These are phyloP conservation scores for Delichon dasypus DNA, from an alignment of 2,797 vertebrate species.

Conservation along the genomic window DNA sequence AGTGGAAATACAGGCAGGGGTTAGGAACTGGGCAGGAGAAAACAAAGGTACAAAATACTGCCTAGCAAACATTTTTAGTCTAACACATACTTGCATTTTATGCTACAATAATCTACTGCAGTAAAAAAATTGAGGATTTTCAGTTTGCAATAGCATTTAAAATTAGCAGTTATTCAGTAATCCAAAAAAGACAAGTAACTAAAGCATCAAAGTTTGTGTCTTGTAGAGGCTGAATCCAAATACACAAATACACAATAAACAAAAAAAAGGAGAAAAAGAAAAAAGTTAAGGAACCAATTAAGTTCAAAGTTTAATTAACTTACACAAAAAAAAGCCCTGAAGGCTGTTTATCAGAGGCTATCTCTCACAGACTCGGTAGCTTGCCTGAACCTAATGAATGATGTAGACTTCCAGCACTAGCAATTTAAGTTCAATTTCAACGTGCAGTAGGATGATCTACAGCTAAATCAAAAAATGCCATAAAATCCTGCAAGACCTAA, in stretches of 20 bases:
- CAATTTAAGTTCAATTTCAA: background rate
- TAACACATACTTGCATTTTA: background rate
- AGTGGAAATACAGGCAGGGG: rapidly evolving
- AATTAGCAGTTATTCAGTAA: background rate
- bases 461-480: background rate
- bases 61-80: background rate
- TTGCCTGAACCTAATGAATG: background rate
- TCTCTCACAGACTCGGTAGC: background rate
- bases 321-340: background rate
- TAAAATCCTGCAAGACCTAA: background rate
- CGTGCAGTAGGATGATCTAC: background rate
- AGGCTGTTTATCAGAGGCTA: background rate
- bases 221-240: background rate
- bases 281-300: background rate
- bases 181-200: background rate
- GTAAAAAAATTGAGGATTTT: background rate
- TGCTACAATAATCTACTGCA: background rate
- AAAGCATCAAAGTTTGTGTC: background rate
- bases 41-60: background rate
- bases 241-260: background rate
- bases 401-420: background rate
- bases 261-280: background rate
- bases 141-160: background rate
- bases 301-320: background rate
- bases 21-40: background rate